Conservation (phyloP, 2,113 vertebrate species). For the Copsychus sechellarum region DNA sequence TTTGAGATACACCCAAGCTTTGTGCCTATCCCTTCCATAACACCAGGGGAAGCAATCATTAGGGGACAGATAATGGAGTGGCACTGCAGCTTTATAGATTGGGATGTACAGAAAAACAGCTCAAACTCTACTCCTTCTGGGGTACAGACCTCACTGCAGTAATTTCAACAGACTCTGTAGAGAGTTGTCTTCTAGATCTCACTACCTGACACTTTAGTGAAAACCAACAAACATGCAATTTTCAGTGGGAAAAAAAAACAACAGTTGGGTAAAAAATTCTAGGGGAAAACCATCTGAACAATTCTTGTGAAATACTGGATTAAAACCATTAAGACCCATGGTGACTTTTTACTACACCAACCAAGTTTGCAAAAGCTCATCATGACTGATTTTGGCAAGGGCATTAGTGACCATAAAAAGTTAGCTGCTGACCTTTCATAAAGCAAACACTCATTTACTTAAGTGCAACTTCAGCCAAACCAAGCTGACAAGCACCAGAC, state of each 20-base stretch:
- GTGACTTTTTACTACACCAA: not conserved
- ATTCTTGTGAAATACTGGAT: not conserved
- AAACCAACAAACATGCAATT: rapidly evolving
- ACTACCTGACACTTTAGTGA: not conserved
- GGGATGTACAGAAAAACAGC: not conserved
- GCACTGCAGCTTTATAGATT: not conserved
- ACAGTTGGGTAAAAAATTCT: not conserved
- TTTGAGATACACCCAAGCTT: not conserved
- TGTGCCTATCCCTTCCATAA: not conserved
- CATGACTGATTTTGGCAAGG: not conserved
- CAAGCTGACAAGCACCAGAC: not conserved
- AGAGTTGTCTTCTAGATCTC: not conserved
- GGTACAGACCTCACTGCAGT: not conserved
- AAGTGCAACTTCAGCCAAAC: not conserved
- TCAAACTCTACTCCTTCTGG: not conserved
- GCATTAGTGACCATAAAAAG: not conserved
- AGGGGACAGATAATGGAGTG: not conserved
- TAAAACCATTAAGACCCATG: not conserved
- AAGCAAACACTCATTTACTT: not conserved
- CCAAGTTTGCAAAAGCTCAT: not conserved
- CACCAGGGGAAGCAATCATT: not conserved
- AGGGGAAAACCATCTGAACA: not conserved
- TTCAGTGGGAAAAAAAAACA: not conserved
- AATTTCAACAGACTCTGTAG: not conserved
- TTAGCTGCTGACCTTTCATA: not conserved